Evolutionary conservation across 2,888 invertebrate genomes (phyloP).

Genomic region (Eupithecia exiguata): DNA sequence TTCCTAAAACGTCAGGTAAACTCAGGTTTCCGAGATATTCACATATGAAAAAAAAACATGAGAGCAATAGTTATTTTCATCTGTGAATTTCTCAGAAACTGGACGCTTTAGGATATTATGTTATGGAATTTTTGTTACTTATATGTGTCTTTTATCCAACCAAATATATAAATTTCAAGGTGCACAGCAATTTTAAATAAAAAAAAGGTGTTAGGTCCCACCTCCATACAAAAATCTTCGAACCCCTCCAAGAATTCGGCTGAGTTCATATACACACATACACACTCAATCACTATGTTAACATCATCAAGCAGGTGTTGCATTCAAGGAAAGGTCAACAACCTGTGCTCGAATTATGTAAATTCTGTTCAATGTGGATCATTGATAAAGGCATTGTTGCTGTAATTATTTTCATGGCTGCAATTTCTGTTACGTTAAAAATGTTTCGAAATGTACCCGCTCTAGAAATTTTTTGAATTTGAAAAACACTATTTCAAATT

Average conservation of each 20-base stretch:
- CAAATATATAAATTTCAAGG: too few species aligned
- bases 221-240: too few species aligned
- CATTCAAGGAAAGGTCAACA: constrained; percentile 30
- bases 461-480: constrained; percentile 15
- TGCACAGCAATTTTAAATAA: too few species aligned
- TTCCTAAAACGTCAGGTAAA: too few species aligned
- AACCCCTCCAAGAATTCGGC: not conserved
- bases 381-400: constrained; percentile 38
- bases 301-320: constrained; percentile 44
- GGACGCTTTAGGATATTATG: too few species aligned
- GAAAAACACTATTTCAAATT: not conserved
- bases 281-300: constrained; percentile 34
- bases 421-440: constrained; percentile 10
- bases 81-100: too few species aligned
- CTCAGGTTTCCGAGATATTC: too few species aligned
- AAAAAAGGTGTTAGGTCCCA: too few species aligned
- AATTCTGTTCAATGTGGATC: constrained; percentile 42
- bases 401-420: constrained; percentile 31
- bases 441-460: constrained; percentile 25
- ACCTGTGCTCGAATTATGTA: constrained; percentile 38
- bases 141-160: too few species aligned
- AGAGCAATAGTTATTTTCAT: too few species aligned
- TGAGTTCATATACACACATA: constrained; percentile 24
- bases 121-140: too few species aligned
- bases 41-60: too few species aligned